Conservation (phyloP, 2,888 invertebrate species). For the Belgica antarctica region DNA sequence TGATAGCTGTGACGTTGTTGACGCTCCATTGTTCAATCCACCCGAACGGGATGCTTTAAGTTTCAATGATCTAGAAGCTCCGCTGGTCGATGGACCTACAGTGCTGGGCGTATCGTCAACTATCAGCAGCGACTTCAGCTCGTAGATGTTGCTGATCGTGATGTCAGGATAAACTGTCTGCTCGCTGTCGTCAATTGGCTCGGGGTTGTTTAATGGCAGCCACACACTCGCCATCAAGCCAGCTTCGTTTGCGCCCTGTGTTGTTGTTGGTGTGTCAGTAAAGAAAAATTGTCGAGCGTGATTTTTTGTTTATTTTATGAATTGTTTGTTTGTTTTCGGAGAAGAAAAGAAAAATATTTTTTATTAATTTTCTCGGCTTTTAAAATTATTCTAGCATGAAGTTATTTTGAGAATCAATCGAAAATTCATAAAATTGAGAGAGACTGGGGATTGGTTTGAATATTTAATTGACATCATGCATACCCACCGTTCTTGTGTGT, state of each 20-base stretch:
- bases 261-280: constrained; percentile 34
- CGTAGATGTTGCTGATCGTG: constrained; percentile 64
- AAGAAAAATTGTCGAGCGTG: constrained; percentile 12
- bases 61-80: constrained; percentile 29
- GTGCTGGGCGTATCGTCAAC: constrained; percentile 37
- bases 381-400: too few species aligned
- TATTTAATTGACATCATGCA: constrained; percentile 8
- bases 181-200: constrained; percentile 49
- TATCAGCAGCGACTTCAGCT: constrained; percentile 54
- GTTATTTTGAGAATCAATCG: not conserved
- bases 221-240: constrained; percentile 76
- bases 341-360: constrained; percentile 21
- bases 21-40: constrained; percentile 27
- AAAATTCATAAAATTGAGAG: not conserved
- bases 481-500: constrained; percentile 22
- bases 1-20: constrained; percentile 12
- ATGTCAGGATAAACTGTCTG: constrained; percentile 61
- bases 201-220: constrained; percentile 63
- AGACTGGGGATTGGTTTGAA: not conserved
- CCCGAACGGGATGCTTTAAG: constrained; percentile 39
- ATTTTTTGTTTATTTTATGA: too few species aligned
- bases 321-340: constrained; percentile 12
- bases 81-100: constrained; percentile 26
- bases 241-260: constrained; percentile 71
- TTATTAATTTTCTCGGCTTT: constrained; percentile 14